A percentile compares a stretch with the other conserved stretches of the same genome.
These are phyloP conservation scores for Nannoperca australis DNA, from an alignment of 2,797 vertebrate genomes.

Conservation along the genomic window DNA sequence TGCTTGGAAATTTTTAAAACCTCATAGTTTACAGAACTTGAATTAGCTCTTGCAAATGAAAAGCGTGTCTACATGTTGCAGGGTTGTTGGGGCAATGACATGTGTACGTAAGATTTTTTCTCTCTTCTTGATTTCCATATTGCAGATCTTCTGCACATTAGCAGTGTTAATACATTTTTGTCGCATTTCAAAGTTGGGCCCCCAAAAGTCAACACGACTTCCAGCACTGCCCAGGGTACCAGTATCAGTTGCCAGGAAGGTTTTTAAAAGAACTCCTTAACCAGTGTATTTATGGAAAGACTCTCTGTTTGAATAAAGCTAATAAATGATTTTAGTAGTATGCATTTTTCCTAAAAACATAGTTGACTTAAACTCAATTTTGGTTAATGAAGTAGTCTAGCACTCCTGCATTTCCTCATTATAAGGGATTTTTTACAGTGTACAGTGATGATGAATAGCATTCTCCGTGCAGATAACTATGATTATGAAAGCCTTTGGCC, in stretches of 20 bases:
- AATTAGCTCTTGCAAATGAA: slow-evolving; percentile 34
- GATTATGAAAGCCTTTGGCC: slow-evolving; percentile 63
- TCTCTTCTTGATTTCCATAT: not conserved
- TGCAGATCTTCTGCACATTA: slow-evolving; percentile 11
- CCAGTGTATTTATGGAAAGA: slow-evolving; percentile 11
- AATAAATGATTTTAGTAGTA: slow-evolving; percentile 1
- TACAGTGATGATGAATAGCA: slow-evolving; percentile 39
- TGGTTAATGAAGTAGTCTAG: slow-evolving; percentile 10
- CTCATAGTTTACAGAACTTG: not conserved
- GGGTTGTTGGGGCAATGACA: not conserved
- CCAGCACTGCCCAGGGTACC: not conserved
- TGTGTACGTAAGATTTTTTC: not conserved
- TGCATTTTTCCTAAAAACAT: slow-evolving; percentile 20
- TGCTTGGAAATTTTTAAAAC: slow-evolving; percentile 5
- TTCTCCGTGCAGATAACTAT: slow-evolving; percentile 47
- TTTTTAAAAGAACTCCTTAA: slow-evolving; percentile 8
- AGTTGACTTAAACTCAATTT: slow-evolving; percentile 9
- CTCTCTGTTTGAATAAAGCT: slow-evolving; percentile 6
- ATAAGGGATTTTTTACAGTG: slow-evolving; percentile 17
- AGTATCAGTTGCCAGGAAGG: not conserved
- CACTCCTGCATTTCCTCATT: slow-evolving; percentile 17
- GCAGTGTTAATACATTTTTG: slow-evolving; percentile 1
- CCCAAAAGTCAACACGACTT: not conserved
- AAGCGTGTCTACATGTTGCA: slow-evolving; percentile 5
- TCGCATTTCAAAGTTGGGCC: slow-evolving; percentile 14